Percentiles rank a stretch among this genome's conserved stretches.
phyloP scores from a whole-genome alignment of 2,797 vertebrate genomes.

The Thunnus albacares region DNA sequence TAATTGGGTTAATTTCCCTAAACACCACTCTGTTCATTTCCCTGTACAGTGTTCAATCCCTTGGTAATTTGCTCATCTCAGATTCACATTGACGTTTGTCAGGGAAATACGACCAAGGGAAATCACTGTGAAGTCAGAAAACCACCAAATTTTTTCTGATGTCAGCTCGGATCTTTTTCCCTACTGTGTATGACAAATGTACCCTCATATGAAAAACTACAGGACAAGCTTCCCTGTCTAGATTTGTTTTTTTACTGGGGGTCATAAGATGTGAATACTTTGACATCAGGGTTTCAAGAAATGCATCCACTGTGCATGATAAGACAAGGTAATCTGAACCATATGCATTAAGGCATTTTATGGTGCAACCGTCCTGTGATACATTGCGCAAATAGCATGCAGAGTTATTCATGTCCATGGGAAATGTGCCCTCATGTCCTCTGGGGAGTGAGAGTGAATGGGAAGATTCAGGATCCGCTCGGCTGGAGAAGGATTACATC shows the following conservation, averaged over 20 bases:
- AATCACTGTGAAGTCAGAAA: constrained; percentile 44
- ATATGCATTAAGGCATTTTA: constrained; percentile 25
- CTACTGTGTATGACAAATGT: neutral
- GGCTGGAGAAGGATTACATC: constrained; percentile 79
- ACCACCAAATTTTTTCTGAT: constrained; percentile 45
- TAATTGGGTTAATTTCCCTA: constrained; percentile 33
- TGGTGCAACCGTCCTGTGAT: constrained; percentile 27
- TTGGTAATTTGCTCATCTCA: constrained; percentile 27
- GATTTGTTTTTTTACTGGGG: constrained; percentile 4
- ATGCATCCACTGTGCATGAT: constrained; percentile 15
- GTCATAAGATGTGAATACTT: constrained; percentile 18
- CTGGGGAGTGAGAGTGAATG: constrained; percentile 72
- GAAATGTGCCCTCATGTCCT: constrained; percentile 71
- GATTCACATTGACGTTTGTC: constrained; percentile 37
- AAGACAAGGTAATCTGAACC: constrained; percentile 38
- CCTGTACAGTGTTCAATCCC: constrained; percentile 17
- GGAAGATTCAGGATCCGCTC: constrained; percentile 79
- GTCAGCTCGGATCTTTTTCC: constrained; percentile 7
- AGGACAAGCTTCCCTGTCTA: neutral
- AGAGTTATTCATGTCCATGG: constrained; percentile 72
- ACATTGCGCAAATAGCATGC: constrained; percentile 48
- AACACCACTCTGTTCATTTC: constrained; percentile 31
- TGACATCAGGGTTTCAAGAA: constrained; percentile 18
- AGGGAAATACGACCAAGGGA: constrained; percentile 48
- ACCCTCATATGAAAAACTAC: neutral